phyloP scores from a whole-genome alignment of 2,888 invertebrate species.

The Coecobrya sp. region DNA sequence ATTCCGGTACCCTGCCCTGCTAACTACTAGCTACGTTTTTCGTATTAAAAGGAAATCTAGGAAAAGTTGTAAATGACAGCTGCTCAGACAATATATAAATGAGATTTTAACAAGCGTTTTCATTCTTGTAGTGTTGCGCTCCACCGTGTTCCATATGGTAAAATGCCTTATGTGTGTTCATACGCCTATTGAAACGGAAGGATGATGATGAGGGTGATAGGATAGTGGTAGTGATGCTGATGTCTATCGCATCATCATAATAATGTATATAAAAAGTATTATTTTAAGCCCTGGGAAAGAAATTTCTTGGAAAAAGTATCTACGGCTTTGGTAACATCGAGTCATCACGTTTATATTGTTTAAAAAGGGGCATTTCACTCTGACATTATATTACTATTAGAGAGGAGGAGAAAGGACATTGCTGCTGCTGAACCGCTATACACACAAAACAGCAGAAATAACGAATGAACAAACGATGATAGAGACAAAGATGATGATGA shows the following conservation, averaged over 20 bases:
- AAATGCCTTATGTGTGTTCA: conserved; percentile 36
- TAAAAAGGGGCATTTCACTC: conserved; percentile 52
- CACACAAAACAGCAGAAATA: neutral
- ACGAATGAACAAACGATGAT: conserved; percentile 38
- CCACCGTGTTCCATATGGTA: conserved; percentile 49
- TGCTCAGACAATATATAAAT: conserved; percentile 80
- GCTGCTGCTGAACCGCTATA: neutral
- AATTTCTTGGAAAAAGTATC: conserved; percentile 55
- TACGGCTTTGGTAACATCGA: neutral
- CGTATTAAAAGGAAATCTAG: conserved; percentile 76
- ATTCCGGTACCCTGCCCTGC: neutral
- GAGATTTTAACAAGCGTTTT: conserved; percentile 80
- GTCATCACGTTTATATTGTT: neutral
- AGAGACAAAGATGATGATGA: conserved; percentile 45
- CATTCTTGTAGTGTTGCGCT: conserved; percentile 39
- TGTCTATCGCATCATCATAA: neutral
- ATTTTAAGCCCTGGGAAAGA: conserved; percentile 58
- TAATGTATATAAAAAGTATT: conserved; percentile 30
- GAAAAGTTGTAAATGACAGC: conserved; percentile 81
- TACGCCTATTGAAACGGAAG: neutral
- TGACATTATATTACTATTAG: conserved; percentile 53
- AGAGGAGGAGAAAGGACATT: conserved; percentile 22
- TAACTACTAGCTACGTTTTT: conserved; percentile 47
- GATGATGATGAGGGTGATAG: neutral
- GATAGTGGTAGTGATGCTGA: neutral